Evolutionary conservation across 37 sponge, comb jelly and placozoan genomes (phyloP).

Genomic region (Cliona cf. orientalis): DNA sequence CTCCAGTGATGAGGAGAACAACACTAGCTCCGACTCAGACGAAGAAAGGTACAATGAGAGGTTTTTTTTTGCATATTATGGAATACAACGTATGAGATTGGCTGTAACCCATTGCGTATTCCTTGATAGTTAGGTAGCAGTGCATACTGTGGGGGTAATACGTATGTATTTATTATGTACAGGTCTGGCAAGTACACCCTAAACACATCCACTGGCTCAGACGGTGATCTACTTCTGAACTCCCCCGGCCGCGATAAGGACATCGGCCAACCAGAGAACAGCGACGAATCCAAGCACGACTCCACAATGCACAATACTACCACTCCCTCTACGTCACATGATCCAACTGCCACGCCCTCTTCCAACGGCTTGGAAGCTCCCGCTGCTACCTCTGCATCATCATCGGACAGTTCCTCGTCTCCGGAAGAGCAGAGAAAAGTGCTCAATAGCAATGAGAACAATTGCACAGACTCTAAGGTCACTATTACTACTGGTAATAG

Average conservation of each 20-base stretch:
- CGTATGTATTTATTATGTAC: not conserved
- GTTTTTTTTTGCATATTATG: not conserved
- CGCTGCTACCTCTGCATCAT: not conserved
- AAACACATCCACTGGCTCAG: conserved; percentile 4
- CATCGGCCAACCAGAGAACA: conserved; percentile 10
- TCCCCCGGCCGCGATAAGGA: conserved; percentile 2
- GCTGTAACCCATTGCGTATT: not conserved
- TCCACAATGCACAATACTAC: no score
- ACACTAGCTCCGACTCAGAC: conserved; percentile 53
- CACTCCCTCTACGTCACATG: no score
- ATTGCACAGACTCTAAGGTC: no score
- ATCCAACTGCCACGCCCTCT: no score
- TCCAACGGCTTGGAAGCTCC: not conserved
- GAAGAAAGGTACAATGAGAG: conserved; percentile 29
- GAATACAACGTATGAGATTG: no score
- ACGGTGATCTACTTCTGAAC: not conserved
- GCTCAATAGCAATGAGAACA: no score
- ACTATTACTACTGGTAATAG: no score
- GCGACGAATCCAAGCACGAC: no score
- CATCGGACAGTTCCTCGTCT: not conserved
- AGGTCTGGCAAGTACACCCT: conserved; percentile 13
- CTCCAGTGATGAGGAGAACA: conserved; percentile 21
- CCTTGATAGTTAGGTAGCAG: not conserved
- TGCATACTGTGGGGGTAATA: not conserved
- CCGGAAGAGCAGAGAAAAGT: no score